A percentile compares a stretch with the other conserved stretches of the same genome.
These are phyloP conservation scores for Eulemur rufifrons DNA, from an alignment of 2,113 vertebrate genomes.

Conservation along the genomic window DNA sequence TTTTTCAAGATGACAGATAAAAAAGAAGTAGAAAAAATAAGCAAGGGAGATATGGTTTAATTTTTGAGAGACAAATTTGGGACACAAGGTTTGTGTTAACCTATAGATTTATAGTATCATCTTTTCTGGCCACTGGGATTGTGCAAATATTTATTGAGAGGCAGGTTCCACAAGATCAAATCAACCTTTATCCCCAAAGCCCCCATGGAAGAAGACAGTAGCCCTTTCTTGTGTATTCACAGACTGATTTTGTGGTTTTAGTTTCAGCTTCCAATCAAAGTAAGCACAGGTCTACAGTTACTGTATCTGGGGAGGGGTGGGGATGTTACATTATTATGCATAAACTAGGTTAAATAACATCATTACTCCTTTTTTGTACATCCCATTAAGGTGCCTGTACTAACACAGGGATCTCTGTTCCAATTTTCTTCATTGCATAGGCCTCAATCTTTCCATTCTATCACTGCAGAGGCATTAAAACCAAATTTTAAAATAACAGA, in stretches of 20 bases:
- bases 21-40: neutral
- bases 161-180: neutral
- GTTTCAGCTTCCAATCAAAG: neutral
- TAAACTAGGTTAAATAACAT: neutral
- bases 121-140: neutral
- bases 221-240: neutral
- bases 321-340: neutral
- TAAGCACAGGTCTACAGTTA: neutral
- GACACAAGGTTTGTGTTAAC: neutral
- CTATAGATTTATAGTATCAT: neutral
- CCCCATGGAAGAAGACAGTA: neutral
- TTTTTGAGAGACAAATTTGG: neutral
- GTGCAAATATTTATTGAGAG: neutral
- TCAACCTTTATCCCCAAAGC: neutral
- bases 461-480: neutral
- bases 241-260: neutral
- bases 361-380: neutral
- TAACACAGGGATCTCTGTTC: neutral
- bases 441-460: neutral
- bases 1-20: neutral
- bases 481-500: neutral
- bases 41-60: neutral
- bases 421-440: neutral
- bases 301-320: neutral
- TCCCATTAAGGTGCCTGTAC: neutral